A percentile compares a stretch with the other conserved stretches of the same genome.
phyloP scores from a whole-genome alignment of 2,888 invertebrate genomes.

The Bimastos eiseni region DNA sequence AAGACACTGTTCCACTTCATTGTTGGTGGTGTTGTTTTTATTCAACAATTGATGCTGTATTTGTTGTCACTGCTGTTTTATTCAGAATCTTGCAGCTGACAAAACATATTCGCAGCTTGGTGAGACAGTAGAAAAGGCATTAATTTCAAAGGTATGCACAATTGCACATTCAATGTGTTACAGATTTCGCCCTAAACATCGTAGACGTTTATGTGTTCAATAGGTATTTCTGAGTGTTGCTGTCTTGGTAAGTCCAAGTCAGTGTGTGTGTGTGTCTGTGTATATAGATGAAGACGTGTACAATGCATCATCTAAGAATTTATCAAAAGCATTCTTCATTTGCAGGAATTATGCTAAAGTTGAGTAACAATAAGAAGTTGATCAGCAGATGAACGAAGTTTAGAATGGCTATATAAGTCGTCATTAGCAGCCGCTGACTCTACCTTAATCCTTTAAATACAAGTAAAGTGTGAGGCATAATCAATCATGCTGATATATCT shows the following conservation, averaged over 20 bases:
- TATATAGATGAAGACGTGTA: not conserved
- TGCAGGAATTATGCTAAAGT: not conserved
- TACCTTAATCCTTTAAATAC: too few relatives aligned
- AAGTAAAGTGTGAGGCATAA: too few relatives aligned
- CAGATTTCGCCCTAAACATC: not conserved
- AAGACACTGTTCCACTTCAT: not conserved
- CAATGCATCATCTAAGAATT: too few relatives aligned
- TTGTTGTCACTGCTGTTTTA: not conserved
- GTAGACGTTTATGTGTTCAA: not conserved
- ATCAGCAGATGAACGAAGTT: too few relatives aligned
- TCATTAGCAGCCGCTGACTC: too few relatives aligned
- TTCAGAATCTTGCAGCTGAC: slow-evolving; percentile 17
- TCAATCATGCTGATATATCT: too few relatives aligned
- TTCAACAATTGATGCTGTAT: not conserved
- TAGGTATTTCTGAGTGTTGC: not conserved
- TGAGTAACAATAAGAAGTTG: not conserved
- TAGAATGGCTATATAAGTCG: too few relatives aligned
- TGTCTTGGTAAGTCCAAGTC: not conserved
- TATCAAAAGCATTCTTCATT: not conserved
- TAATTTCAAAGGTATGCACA: not conserved
- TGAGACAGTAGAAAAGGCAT: slow-evolving; percentile 9
- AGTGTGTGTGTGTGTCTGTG: not conserved
- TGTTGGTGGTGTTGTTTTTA: not conserved
- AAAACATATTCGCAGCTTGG: not conserved
- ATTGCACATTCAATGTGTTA: not conserved